Base-by-base conservation (phyloP, 2,797 vertebrate species). In the Bovichtus diacanthus region DNA sequence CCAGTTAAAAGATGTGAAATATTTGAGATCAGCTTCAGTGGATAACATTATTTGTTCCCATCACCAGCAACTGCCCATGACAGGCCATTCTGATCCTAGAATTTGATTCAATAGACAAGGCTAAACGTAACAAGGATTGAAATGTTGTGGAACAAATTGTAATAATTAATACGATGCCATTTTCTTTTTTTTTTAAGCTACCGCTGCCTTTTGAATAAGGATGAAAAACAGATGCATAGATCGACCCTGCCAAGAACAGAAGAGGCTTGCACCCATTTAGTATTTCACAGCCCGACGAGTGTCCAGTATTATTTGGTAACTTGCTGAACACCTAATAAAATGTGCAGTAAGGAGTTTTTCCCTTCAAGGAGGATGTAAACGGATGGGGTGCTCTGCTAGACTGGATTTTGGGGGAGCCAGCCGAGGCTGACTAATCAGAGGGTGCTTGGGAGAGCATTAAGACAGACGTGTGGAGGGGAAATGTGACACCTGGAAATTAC, bases 401-500 rank as follows among this genome's bases (percentile, higher is more conserved):
- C 87, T 85, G 88, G 92, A 92, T 94, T 94, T 91, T 88, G 92
- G 92, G 92, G 92, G 87, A 94, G 89, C 90, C 94, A 93, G 92
- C 89, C 89, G 92, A 93, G 93, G 94, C 93, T 84, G 25, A 94
- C 93, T 95, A 91, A 96, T 95, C 94, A 94, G 55, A 89, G 38
- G 91, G 93, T 92, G 93, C 92, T 94, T 74, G 39, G 94, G 90
- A 90, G 91, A 95, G 93, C 95, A 95, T 93, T 93, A 92, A 97
- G 95, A 94, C 94, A 92, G 90, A 96, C 95, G 88, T 94, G 95
- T 94, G 86, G 92, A 96, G 94, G 95, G 94, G 94, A 96, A 96
- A 96, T 94, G 96, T 98, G 97, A 97, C 97, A 98, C 97, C 97
- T 97, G 96, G 96, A 97, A 98, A 97, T 98, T 97, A 97, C 96